Percentiles rank a stretch among this genome's conserved stretches.
Conservation (phyloP, 2,113 vertebrate species). For the Tupaia tana region DNA sequence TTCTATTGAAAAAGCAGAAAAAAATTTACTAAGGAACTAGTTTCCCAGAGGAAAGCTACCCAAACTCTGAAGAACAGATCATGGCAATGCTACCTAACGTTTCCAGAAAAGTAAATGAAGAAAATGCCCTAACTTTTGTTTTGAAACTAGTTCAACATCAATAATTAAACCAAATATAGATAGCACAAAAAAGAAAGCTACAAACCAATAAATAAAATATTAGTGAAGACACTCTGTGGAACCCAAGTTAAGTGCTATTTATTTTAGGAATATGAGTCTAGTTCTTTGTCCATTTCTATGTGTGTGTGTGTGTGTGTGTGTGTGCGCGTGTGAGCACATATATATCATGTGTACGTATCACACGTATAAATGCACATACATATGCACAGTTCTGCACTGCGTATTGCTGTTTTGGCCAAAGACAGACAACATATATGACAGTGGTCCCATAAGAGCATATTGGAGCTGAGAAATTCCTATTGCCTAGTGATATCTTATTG, state of each 20-base stretch:
- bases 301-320: not conserved
- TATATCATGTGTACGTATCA: not conserved
- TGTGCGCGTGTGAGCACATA: not conserved
- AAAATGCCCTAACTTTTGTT: not conserved
- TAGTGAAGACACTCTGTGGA: not conserved
- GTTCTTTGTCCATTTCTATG: not conserved
- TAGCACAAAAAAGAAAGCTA: not conserved
- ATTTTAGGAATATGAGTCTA: conserved; percentile 5
- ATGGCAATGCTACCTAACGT: not conserved
- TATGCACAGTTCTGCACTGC: too few relatives aligned
- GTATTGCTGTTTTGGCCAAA: too few relatives aligned
- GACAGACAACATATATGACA: too few relatives aligned
- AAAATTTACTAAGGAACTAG: not conserved
- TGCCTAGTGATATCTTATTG: too few relatives aligned
- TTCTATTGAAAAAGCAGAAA: not conserved
- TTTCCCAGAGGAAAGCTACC: not conserved
- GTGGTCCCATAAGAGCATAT: too few relatives aligned
- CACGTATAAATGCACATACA: not conserved
- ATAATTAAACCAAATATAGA: not conserved
- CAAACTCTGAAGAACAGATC: not conserved
- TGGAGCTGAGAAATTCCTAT: too few relatives aligned
- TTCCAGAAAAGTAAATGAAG: conserved; percentile 11
- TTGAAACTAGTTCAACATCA: conserved; percentile 15
- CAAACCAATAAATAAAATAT: not conserved
- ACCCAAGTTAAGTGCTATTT: not conserved